phyloP scores from a whole-genome alignment of 2,797 vertebrate species.

The Gobionotothen gibberifrons region DNA sequence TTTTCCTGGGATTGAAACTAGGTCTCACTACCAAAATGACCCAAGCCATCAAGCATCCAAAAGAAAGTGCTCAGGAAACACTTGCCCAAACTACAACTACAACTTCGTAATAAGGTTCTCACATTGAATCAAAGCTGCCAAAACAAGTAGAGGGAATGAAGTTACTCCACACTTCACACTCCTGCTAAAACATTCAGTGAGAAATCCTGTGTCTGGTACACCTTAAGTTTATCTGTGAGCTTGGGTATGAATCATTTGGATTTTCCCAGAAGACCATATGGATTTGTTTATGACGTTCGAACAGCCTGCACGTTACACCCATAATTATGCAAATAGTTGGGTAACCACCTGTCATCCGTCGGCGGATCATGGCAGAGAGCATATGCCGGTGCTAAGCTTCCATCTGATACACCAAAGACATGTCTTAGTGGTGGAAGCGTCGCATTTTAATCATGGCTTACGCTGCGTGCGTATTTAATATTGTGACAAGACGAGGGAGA shows the following conservation, averaged over 20 bases:
- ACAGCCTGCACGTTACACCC: conserved; percentile 61
- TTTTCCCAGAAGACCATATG: conserved; percentile 70
- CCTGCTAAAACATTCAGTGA: conserved; percentile 33
- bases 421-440: conserved; percentile 49
- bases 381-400: conserved; percentile 72
- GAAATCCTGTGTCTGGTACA: conserved; percentile 45
- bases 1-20: conserved; percentile 19
- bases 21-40: conserved; percentile 37
- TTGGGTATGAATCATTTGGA: conserved; percentile 58
- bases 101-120: conserved; percentile 29
- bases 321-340: conserved; percentile 79
- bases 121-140: conserved; percentile 40
- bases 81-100: conserved; percentile 26
- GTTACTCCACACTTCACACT: conserved; percentile 38
- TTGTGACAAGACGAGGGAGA: conserved; percentile 48
- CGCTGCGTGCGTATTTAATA: conserved; percentile 43
- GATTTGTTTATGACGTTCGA: conserved; percentile 70
- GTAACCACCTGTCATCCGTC: conserved; percentile 79
- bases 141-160: conserved; percentile 39
- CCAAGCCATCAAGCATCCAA: conserved; percentile 26
- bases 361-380: conserved; percentile 64
- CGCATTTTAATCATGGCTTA: conserved; percentile 66
- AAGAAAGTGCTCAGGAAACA: conserved; percentile 37
- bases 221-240: conserved; percentile 35
- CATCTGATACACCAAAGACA: conserved; percentile 71